Evolutionary conservation across 2,888 invertebrate genomes (phyloP).

Genomic region (Oligia strigilis): DNA sequence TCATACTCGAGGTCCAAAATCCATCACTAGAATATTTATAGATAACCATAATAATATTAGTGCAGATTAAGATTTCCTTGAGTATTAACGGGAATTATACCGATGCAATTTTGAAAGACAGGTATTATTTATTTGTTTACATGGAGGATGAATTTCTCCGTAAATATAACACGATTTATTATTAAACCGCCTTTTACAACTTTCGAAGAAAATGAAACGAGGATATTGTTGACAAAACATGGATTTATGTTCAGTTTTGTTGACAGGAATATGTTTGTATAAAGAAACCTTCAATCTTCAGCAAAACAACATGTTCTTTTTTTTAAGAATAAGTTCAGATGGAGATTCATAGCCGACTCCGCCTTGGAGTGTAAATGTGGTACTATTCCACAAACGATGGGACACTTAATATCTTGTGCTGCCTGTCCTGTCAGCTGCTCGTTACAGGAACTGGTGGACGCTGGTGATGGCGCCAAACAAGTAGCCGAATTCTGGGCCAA

Average conservation of each 20-base stretch:
- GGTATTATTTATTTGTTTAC: conserved; percentile 15
- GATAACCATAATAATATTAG: background rate
- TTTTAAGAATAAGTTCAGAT: too few relatives aligned
- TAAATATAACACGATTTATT: conserved; percentile 6
- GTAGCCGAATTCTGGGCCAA: too few relatives aligned
- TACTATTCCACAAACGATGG: too few relatives aligned
- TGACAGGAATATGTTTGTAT: background rate
- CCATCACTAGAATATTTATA: background rate
- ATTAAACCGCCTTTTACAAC: background rate
- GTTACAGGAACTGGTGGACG: too few relatives aligned
- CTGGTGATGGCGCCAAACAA: too few relatives aligned
- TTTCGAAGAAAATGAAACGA: background rate
- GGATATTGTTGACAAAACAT: background rate
- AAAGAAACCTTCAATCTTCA: background rate
- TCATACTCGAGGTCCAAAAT: background rate
- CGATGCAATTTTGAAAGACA: background rate
- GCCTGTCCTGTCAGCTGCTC: too few relatives aligned
- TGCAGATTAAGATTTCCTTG: background rate
- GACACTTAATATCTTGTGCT: too few relatives aligned
- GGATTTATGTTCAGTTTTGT: background rate
- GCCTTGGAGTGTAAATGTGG: too few relatives aligned
- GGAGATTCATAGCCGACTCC: too few relatives aligned
- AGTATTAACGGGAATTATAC: background rate
- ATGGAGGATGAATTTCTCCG: background rate
- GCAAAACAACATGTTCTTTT: too few relatives aligned